These are phyloP conservation scores for Lasioglossum villosulum DNA, from an alignment of 2,888 invertebrate species.

Conservation along the genomic window DNA sequence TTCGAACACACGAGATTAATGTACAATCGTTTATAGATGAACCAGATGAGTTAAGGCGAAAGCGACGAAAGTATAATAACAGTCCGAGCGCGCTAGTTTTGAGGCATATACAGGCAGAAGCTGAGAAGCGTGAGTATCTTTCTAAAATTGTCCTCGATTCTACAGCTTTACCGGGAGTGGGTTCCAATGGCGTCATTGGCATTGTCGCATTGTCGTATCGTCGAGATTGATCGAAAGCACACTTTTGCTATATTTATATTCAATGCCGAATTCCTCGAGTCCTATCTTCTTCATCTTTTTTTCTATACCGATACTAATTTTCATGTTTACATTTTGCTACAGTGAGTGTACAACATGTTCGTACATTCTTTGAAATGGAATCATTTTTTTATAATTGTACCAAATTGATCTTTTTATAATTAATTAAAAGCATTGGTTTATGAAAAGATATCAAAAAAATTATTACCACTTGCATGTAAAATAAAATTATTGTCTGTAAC, in stretches of 20 bases:
- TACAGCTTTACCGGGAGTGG: conserved; percentile 74
- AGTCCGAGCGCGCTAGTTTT: conserved; percentile 85
- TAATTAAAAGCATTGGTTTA: too few relatives aligned
- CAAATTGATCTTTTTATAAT: too few relatives aligned
- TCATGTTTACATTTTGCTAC: conserved; percentile 38
- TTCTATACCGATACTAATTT: conserved; percentile 53
- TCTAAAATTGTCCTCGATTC: conserved; percentile 62
- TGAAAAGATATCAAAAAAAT: too few relatives aligned
- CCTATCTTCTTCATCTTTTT: conserved; percentile 11
- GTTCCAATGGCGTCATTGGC: conserved; percentile 56
- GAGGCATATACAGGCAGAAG: conserved; percentile 85
- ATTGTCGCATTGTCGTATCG: conserved; percentile 38
- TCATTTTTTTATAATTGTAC: too few relatives aligned
- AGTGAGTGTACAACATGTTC: too few relatives aligned
- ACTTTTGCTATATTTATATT: conserved; percentile 29
- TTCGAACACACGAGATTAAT: conserved; percentile 63
- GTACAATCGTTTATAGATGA: conserved; percentile 86
- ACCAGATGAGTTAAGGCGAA: conserved; percentile 87
- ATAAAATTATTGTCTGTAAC: too few relatives aligned
- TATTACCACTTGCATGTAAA: too few relatives aligned
- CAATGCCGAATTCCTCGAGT: conserved; percentile 26
- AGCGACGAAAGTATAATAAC: conserved; percentile 86
- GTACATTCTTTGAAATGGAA: too few relatives aligned
- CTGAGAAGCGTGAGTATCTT: conserved; percentile 85
- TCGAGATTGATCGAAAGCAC: conserved; percentile 38